Conservation (phyloP, 2,888 invertebrate genomes). For the Pollenia griseotomentosa region DNA sequence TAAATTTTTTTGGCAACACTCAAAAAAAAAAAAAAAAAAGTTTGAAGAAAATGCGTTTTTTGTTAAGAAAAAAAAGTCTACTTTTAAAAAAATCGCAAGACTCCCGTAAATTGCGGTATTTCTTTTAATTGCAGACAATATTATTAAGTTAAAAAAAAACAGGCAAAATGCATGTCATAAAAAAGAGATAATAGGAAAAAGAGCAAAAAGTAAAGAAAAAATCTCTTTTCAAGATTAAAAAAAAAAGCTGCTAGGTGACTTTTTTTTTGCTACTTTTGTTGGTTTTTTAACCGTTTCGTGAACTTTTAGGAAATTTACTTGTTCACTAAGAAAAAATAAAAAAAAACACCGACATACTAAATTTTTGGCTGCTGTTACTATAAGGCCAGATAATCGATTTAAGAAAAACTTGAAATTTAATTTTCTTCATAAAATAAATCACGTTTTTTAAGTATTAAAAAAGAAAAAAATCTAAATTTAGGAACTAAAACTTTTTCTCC, state of each 20-base stretch:
- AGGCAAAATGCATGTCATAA: background rate
- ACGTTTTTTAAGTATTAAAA: background rate
- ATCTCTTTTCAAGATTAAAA: slow-evolving; percentile 18
- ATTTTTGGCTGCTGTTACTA: slow-evolving; percentile 26
- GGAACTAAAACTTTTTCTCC: no score
- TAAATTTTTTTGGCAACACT: slow-evolving; percentile 43
- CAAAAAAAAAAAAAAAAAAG: slow-evolving; percentile 36
- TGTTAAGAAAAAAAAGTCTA: slow-evolving; percentile 1
- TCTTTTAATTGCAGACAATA: no score
- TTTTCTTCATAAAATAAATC: background rate
- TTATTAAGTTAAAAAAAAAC: background rate
- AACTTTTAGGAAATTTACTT: slow-evolving; percentile 32
- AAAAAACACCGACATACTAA: slow-evolving; percentile 38
- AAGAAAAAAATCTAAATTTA: no score
- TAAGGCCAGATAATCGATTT: slow-evolving; percentile 44
- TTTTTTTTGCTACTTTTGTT: background rate
- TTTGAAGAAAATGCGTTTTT: slow-evolving; percentile 1
- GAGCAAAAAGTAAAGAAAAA: slow-evolving; percentile 15
- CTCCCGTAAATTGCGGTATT: no score
- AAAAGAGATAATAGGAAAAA: background rate
- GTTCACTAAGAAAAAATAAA: slow-evolving; percentile 18
- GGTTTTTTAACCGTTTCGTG: slow-evolving; percentile 34
- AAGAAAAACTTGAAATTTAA: slow-evolving; percentile 1
- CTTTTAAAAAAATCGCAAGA: background rate
- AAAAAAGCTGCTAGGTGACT: background rate